Conservation (phyloP, 2,888 invertebrate genomes). For the Melanostoma scalare region DNA sequence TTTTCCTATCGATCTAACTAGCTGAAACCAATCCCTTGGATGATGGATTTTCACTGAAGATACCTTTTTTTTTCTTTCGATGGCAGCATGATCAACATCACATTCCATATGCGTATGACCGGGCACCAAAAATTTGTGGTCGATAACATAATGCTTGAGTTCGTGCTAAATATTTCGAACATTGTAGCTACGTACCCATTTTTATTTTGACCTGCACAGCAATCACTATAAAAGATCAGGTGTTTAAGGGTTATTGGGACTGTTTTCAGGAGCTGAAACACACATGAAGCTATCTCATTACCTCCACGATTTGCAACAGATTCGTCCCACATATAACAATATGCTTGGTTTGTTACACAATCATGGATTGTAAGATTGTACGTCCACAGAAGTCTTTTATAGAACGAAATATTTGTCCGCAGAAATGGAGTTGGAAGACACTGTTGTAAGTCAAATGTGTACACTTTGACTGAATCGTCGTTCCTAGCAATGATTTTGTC, state of each 20-base stretch:
- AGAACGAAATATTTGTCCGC: constrained; percentile 1
- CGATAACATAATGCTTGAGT: constrained; percentile 20
- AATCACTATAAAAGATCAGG: constrained; percentile 44
- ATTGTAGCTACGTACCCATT: constrained; percentile 33
- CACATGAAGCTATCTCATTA: constrained; percentile 43
- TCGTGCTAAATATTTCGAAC: no score
- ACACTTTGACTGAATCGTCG: constrained; percentile 2
- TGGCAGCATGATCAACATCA: no score
- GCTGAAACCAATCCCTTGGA: no score
- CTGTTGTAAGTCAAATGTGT: constrained; percentile 18
- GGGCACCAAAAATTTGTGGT: constrained; percentile 9
- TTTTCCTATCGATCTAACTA: no score
- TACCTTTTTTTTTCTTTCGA: no score
- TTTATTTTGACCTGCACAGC: constrained; percentile 41
- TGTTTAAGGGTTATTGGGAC: background rate
- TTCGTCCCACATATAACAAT: constrained; percentile 47
- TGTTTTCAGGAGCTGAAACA: constrained; percentile 22
- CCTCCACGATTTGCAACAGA: constrained; percentile 22
- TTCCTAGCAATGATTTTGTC: background rate
- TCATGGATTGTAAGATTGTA: constrained; percentile 32
- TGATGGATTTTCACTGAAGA: no score
- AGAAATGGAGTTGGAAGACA: constrained; percentile 22
- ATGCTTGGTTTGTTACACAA: constrained; percentile 10
- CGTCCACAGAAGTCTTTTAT: constrained; percentile 17
- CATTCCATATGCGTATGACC: no score